Evolutionary conservation across 2,113 vertebrate genomes (phyloP).

Genomic region (Hippocampus comes): DNA sequence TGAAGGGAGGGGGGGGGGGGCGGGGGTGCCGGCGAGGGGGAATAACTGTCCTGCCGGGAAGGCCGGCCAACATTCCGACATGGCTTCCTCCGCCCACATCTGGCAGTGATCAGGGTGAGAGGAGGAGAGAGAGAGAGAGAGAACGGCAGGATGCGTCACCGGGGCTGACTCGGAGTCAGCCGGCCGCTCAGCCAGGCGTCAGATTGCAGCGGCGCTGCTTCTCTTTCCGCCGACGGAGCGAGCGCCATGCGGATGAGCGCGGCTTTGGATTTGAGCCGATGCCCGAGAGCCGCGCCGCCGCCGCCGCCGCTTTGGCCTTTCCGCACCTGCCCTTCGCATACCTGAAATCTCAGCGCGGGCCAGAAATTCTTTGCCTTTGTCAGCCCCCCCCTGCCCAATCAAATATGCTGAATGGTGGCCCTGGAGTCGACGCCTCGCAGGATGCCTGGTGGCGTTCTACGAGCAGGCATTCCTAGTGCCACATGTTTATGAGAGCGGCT

Average conservation of each 20-base stretch:
- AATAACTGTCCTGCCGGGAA: constrained; percentile 52
- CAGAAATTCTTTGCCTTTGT: too few species aligned
- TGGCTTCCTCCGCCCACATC: constrained; percentile 75
- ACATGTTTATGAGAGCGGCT: too few species aligned
- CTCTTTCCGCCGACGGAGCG: constrained; percentile 28
- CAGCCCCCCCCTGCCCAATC: too few species aligned
- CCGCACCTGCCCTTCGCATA: too few species aligned
- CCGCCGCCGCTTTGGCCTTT: too few species aligned
- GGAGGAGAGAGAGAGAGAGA: constrained; percentile 25
- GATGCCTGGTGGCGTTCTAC: too few species aligned
- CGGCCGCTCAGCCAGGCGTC: constrained; percentile 39
- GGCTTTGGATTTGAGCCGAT: not conserved
- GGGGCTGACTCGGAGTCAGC: constrained; percentile 19
- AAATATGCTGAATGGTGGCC: too few species aligned
- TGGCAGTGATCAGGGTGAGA: constrained; percentile 68
- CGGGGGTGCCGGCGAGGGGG: constrained; percentile 19
- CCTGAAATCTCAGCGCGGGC: too few species aligned
- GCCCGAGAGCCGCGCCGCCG: not conserved
- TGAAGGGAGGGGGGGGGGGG: constrained; percentile 24
- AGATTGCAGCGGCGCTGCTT: constrained; percentile 34
- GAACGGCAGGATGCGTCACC: constrained; percentile 32
- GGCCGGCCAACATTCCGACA: constrained; percentile 61
- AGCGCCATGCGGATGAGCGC: not conserved
- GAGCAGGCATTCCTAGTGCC: too few species aligned
- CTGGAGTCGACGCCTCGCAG: too few species aligned